Conservation (phyloP, 1,140 invertebrate genomes). For the Bombus turneri region DNA sequence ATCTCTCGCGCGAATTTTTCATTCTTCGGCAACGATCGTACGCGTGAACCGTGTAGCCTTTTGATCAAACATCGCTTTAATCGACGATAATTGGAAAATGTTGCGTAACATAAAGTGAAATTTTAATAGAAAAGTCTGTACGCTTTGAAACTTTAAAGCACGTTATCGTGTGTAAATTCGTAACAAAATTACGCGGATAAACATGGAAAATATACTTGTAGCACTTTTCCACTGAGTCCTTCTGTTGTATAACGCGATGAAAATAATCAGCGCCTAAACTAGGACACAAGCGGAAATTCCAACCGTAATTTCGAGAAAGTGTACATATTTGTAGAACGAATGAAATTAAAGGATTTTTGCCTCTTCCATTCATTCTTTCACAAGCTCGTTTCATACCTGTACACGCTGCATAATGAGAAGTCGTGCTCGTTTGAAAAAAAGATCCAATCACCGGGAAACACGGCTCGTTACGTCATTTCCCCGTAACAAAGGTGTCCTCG, state of each 20-base stretch:
- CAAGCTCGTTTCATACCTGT: neutral
- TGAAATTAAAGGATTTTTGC: neutral
- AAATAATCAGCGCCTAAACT: neutral
- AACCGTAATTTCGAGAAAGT: neutral
- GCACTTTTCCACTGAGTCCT: too few relatives aligned
- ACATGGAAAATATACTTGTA: neutral
- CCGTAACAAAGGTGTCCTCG: neutral
- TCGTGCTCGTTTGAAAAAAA: neutral
- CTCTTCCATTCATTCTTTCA: neutral
- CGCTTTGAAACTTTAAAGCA: too few relatives aligned
- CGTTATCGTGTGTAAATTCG: neutral
- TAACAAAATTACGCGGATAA: neutral
- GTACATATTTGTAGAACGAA: neutral
- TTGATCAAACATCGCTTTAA: too few relatives aligned
- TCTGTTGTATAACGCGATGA: too few relatives aligned
- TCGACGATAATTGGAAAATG: neutral
- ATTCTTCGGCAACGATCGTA: too few relatives aligned
- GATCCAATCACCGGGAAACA: neutral
- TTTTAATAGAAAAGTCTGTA: neutral
- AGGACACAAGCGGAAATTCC: neutral
- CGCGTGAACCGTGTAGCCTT: too few relatives aligned
- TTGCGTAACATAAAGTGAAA: neutral
- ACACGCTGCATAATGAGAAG: neutral
- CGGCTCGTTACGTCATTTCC: neutral
- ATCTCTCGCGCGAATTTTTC: neutral